Base-by-base conservation (phyloP, 1,140 invertebrate genomes). In the Drosophila orosa region DNA sequence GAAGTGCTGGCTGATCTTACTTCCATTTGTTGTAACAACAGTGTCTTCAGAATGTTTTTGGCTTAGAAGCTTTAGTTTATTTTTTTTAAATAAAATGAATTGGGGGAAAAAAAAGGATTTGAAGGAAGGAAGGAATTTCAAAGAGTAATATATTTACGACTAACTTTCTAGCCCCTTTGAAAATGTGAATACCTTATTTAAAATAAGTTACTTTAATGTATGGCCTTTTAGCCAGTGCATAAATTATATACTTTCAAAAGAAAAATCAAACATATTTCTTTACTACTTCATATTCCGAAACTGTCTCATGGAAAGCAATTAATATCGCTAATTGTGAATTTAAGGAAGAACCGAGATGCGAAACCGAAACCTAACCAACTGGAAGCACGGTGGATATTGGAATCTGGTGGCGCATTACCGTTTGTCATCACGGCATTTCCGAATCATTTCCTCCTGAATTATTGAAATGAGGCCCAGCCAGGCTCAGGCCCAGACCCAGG, bases 371-470 rank as follows among this genome's bases (percentile, higher is more conserved):
- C 37, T 29, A 69, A 57, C 44, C 55, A 44, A 67, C 15, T 74
- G 69, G 63, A 55, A 72, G 15, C 33, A 5, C 31, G 54, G 54
- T 85, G 58, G 65, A 68, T 83, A 79, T 83, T 78, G 59, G 35
- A 66, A 66, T 54, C 65, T 68, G 69, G 40, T 42, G 39, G 35
- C 69, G 39, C 63, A 85, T 86, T 86, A 85, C 82, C 82, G 82
- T 52, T 78, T 81, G 68, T 81, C 74, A 85, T 86, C 58, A 66
- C 45, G 22, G 44, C 74, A 86, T 81, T 85, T 85, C 82, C 82
- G 82, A 71, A 61, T 81, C 65, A 81, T 86, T 85, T 85, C 78
- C 82, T 52, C 45, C 66, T 75, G 54, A 81, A 85, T 86, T 86
- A 85, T 85, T 74, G 48, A 84, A 85, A 85, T 73, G 73, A 68